Conservation (phyloP, 2,888 invertebrate species). For the Priocnemis perturbator region DNA sequence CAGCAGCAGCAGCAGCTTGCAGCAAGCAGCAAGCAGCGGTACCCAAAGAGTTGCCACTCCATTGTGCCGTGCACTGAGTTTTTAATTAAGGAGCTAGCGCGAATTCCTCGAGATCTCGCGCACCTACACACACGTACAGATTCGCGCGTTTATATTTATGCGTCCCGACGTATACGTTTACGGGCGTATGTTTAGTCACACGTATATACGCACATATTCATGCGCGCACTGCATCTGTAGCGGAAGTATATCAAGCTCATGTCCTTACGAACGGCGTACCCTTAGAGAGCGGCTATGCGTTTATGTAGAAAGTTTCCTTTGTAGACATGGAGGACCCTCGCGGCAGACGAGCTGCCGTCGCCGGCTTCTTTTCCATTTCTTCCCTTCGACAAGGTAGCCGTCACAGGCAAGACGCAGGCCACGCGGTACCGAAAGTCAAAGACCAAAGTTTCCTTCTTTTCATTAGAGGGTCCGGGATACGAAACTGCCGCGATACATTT, state of each 20-base stretch:
- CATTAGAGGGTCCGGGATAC: slow-evolving; percentile 55
- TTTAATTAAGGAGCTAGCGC: slow-evolving; percentile 70
- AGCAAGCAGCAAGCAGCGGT: slow-evolving; percentile 36
- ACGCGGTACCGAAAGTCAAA: slow-evolving; percentile 56
- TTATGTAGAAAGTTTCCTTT: slow-evolving; percentile 38
- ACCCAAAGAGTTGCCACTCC: slow-evolving; percentile 71
- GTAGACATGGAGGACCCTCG: slow-evolving; percentile 54
- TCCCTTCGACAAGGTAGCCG: slow-evolving; percentile 47
- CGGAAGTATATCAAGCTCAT: no score
- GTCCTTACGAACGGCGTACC: no score
- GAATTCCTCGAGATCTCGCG: slow-evolving; percentile 65
- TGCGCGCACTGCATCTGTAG: no score
- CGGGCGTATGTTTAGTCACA: not conserved
- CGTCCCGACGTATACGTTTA: not conserved
- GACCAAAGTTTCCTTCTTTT: slow-evolving; percentile 64
- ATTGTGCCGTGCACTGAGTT: slow-evolving; percentile 70
- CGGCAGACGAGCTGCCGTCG: slow-evolving; percentile 34
- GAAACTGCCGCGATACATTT: slow-evolving; percentile 57
- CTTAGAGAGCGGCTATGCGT: no score
- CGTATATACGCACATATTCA: slow-evolving; percentile 14
- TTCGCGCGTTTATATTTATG: not conserved
- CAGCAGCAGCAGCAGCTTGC: slow-evolving; percentile 20
- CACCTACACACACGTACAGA: slow-evolving; percentile 35
- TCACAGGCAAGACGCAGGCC: slow-evolving; percentile 32
- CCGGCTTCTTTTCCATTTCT: slow-evolving; percentile 37